phyloP scores from a whole-genome alignment of 2,888 invertebrate species.

The Watsonalla binaria region DNA sequence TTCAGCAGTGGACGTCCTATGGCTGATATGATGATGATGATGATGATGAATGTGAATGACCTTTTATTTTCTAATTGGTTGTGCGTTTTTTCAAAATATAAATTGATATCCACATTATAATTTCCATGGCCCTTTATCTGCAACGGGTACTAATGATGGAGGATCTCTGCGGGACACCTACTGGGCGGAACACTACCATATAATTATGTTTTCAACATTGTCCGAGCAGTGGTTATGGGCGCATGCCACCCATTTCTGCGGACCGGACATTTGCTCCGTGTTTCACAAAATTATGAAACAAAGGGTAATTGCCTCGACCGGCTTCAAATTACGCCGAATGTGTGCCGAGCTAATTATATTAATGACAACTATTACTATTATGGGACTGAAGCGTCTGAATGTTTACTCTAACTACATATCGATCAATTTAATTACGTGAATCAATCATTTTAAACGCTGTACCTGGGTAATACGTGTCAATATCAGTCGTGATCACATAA shows the following conservation, averaged over 20 bases:
- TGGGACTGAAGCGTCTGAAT: neutral
- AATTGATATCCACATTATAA: too few species aligned
- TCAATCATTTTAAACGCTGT: neutral
- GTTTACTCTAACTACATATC: neutral
- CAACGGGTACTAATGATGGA: neutral
- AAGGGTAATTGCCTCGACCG: neutral
- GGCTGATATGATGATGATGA: too few species aligned
- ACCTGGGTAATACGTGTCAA: too few species aligned
- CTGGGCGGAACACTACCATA: neutral
- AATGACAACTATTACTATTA: neutral
- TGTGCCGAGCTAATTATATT: neutral
- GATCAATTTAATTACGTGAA: neutral
- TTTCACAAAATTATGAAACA: neutral
- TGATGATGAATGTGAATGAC: too few species aligned
- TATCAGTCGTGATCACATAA: too few species aligned
- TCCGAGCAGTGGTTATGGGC: neutral
- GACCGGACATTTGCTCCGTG: neutral
- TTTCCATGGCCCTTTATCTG: too few species aligned
- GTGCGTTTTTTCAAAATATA: too few species aligned
- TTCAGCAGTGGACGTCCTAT: too few species aligned
- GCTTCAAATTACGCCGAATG: neutral
- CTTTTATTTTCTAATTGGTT: too few species aligned
- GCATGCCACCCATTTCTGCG: neutral
- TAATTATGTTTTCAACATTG: neutral
- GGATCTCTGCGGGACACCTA: too few species aligned